A percentile compares a stretch with the other conserved stretches of the same genome.
Evolutionary conservation across 1,140 invertebrate genomes (phyloP).

Genomic region (Platyscapa corneri): DNA sequence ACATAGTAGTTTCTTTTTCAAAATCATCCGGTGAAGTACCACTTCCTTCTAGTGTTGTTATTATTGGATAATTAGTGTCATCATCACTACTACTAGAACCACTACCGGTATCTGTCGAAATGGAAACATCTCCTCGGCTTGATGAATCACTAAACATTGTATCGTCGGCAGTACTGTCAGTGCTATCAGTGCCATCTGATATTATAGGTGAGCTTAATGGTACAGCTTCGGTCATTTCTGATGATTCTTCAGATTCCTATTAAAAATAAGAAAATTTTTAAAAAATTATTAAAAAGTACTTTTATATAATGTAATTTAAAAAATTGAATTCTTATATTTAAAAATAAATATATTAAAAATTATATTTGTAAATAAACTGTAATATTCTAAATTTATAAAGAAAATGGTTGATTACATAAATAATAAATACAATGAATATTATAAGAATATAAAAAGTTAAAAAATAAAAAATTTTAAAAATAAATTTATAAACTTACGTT

Average conservation of each 20-base stretch:
- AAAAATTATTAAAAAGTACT: too few species aligned
- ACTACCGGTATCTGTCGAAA: slow-evolving; percentile 57
- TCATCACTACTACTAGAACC: slow-evolving; percentile 55
- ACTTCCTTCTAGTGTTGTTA: slow-evolving; percentile 63
- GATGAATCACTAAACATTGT: slow-evolving; percentile 79
- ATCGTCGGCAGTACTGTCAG: slow-evolving; percentile 69
- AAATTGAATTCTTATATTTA: too few species aligned
- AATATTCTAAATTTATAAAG: too few species aligned
- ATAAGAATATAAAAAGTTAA: background rate
- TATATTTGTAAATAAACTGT: too few species aligned
- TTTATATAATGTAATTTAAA: too few species aligned
- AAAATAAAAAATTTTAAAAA: too few species aligned
- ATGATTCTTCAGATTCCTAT: slow-evolving; percentile 45
- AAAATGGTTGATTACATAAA: too few species aligned
- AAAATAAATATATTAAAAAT: too few species aligned
- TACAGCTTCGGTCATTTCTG: slow-evolving; percentile 58
- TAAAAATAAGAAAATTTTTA: slow-evolving; percentile 11
- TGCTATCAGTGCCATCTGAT: slow-evolving; percentile 52
- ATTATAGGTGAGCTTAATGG: slow-evolving; percentile 60
- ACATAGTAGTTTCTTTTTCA: slow-evolving; percentile 33
- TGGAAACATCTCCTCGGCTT: slow-evolving; percentile 65
- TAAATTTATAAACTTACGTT: slow-evolving; percentile 54
- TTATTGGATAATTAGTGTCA: slow-evolving; percentile 33
- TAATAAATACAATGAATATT: too few species aligned
- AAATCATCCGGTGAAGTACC: slow-evolving; percentile 61